Evolutionary conservation across 2,113 vertebrate species (phyloP).

Genomic region (Uria aalge): DNA sequence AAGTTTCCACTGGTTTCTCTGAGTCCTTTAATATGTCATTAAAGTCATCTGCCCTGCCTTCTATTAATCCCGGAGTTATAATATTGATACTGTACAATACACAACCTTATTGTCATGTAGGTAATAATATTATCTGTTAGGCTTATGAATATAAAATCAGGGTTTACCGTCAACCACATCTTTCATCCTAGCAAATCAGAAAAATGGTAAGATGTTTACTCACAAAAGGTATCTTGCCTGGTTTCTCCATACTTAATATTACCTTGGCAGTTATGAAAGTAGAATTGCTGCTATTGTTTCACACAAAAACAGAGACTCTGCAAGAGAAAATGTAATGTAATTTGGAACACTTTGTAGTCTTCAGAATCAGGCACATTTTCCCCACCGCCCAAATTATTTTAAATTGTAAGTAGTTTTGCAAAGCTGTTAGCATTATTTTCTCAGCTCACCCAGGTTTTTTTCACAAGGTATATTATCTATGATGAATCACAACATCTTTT

Average conservation of each 20-base stretch:
- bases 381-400: neutral
- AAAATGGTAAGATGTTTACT: neutral
- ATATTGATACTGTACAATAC: neutral
- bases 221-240: neutral
- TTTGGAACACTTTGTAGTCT: neutral
- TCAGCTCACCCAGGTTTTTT: neutral
- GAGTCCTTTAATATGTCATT: neutral
- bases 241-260: neutral
- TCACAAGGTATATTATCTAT: neutral
- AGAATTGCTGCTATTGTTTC: neutral
- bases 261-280: neutral
- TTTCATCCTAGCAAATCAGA: neutral
- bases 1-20: neutral
- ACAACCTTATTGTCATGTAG: neutral
- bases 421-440: conserved; percentile 21
- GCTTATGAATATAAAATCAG: neutral
- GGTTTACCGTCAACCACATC: neutral
- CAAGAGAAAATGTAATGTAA: neutral
- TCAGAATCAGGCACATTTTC: neutral
- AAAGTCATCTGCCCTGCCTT: neutral
- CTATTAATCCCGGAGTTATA: neutral
- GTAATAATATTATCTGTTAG: neutral
- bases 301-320: neutral
- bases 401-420: conserved; percentile 23
- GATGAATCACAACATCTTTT: conserved; percentile 35